Evolutionary conservation across 2,797 vertebrate species (phyloP).

Genomic region (Parauchenoglanis punctatus): DNA sequence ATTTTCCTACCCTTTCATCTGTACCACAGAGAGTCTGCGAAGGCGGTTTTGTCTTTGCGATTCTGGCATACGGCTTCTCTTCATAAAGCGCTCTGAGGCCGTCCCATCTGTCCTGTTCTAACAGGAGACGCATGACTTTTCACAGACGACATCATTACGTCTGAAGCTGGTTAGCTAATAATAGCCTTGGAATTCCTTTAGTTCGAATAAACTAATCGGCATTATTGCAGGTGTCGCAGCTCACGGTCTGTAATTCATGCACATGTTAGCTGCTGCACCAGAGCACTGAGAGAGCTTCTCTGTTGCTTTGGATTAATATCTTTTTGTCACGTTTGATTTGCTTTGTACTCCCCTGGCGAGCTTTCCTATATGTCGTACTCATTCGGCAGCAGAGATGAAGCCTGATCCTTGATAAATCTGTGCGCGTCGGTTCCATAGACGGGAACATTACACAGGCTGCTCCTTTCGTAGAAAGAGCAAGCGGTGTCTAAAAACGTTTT

Average conservation of each 20-base stretch:
- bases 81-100: not conserved
- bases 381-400: not conserved
- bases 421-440: too few species aligned
- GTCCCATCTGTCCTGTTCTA: not conserved
- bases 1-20: too few species aligned
- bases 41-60: not conserved
- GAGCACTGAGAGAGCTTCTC: not conserved
- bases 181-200: not conserved
- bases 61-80: not conserved
- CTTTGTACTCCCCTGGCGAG: not conserved
- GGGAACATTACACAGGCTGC: not conserved
- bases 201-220: not conserved
- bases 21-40: not conserved
- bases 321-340: not conserved
- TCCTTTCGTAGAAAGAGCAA: conserved; percentile 16
- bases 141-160: not conserved
- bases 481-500: not conserved
- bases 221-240: not conserved
- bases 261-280: not conserved
- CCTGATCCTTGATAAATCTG: not conserved
- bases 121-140: not conserved
- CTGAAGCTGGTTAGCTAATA: not conserved
- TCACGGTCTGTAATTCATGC: not conserved
- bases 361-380: not conserved
- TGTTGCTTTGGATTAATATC: not conserved